phyloP scores from a whole-genome alignment of 2,113 vertebrate genomes.

The Amia ocellicauda region DNA sequence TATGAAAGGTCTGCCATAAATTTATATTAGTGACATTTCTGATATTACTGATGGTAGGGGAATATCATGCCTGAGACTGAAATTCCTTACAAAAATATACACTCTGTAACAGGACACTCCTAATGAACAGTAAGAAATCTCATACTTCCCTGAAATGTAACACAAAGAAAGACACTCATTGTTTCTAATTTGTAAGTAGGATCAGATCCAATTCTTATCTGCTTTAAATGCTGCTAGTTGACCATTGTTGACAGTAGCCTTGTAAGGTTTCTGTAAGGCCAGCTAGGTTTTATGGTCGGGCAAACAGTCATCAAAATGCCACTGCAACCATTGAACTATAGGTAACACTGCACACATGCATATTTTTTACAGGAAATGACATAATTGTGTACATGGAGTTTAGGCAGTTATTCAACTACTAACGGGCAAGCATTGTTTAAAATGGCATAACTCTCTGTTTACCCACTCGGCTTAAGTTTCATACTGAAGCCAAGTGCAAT shows the following conservation, averaged over 20 bases:
- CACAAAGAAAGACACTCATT: no score
- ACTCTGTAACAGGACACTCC: no score
- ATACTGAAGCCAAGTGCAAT: conserved; percentile 67
- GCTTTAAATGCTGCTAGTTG: background rate
- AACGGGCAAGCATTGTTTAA: conserved; percentile 79
- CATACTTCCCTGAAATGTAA: no score
- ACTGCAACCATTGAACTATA: conserved; percentile 44
- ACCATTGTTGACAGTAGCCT: background rate
- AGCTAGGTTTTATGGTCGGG: background rate
- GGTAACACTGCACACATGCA: conserved; percentile 34
- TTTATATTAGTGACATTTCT: no score
- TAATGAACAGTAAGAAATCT: no score
- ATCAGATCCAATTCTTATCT: background rate
- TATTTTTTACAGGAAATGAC: conserved; percentile 82
- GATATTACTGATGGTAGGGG: no score
- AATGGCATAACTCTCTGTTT: conserved; percentile 72
- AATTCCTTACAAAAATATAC: no score
- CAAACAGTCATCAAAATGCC: conserved; percentile 36
- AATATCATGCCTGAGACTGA: no score
- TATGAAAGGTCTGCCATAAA: no score
- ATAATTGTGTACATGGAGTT: conserved; percentile 70
- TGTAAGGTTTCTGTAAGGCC: conserved; percentile 4
- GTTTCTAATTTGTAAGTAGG: background rate
- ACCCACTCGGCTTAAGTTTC: conserved; percentile 63
- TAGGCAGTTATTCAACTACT: conserved; percentile 65